phyloP scores from a whole-genome alignment of 2,888 invertebrate genomes.

The Xestia c-nigrum region DNA sequence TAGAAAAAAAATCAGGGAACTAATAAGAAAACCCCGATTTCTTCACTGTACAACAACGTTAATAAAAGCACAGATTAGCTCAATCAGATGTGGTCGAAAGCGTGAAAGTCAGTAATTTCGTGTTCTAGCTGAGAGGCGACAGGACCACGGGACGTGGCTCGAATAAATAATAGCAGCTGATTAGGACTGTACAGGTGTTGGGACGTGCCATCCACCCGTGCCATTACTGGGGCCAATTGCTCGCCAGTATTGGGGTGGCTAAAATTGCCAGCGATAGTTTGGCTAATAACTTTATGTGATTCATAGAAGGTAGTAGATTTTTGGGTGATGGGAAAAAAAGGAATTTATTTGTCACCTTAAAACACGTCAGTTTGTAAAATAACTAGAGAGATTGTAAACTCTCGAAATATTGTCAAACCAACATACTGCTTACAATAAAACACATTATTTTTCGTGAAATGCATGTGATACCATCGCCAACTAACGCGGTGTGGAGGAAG shows the following conservation, averaged over 20 bases:
- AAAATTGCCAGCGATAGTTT: slow-evolving; percentile 40
- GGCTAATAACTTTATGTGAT: slow-evolving; percentile 35
- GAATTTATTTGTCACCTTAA: too few relatives aligned
- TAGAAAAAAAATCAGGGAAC: too few relatives aligned
- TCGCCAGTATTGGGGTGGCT: slow-evolving; percentile 38
- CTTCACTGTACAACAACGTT: slow-evolving; percentile 23
- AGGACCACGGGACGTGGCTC: slow-evolving; percentile 66
- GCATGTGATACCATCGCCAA: too few relatives aligned
- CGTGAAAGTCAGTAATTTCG: slow-evolving; percentile 63
- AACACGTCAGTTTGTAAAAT: too few relatives aligned
- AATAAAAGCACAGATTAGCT: slow-evolving; percentile 66
- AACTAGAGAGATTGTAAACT: too few relatives aligned
- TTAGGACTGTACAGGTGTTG: slow-evolving; percentile 73
- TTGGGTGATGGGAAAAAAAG: not conserved
- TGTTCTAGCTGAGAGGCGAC: slow-evolving; percentile 46
- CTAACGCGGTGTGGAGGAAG: too few relatives aligned
- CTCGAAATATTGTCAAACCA: too few relatives aligned
- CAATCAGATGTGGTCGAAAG: slow-evolving; percentile 62
- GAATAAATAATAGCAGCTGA: slow-evolving; percentile 77
- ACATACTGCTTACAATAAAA: too few relatives aligned
- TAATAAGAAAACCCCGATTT: not conserved
- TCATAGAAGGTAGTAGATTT: slow-evolving; percentile 1
- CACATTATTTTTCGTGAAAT: too few relatives aligned
- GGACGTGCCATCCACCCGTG: slow-evolving; percentile 43
- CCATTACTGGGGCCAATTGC: slow-evolving; percentile 53